Percentiles rank a stretch among this genome's conserved stretches.
Evolutionary conservation across 2,888 invertebrate species (phyloP).

Genomic region (Folsomia manolachei): DNA sequence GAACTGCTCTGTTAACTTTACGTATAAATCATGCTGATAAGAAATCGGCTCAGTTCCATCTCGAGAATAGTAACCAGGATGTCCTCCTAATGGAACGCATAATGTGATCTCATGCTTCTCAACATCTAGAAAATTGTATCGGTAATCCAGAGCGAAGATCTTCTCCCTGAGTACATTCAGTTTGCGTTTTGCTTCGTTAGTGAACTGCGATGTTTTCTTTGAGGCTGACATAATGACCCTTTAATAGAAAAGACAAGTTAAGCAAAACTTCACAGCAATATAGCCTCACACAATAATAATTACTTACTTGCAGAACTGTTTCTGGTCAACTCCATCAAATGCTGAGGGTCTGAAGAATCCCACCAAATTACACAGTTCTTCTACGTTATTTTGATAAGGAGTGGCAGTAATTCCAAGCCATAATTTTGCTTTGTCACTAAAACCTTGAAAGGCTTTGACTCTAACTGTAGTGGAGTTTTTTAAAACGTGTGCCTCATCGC

Average conservation of each 20-base stretch:
- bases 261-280: too few relatives aligned
- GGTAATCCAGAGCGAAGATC: neutral
- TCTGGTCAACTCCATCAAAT: too few relatives aligned
- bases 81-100: neutral
- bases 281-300: too few relatives aligned
- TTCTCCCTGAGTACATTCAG: neutral
- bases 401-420: neutral
- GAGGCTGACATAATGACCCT: too few relatives aligned
- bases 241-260: too few relatives aligned
- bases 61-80: neutral
- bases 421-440: neutral
- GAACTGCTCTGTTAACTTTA: too few relatives aligned
- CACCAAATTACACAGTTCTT: neutral
- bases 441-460: neutral
- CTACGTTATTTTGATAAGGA: slow-evolving; percentile 8
- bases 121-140: neutral
- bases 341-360: slow-evolving; percentile 2
- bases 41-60: too few relatives aligned
- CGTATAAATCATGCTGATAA: too few relatives aligned
- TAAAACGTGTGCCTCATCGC: slow-evolving; percentile 9
- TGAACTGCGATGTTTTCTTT: neutral
- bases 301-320: too few relatives aligned
- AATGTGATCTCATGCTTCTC: slow-evolving; percentile 2
- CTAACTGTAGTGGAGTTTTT: neutral
- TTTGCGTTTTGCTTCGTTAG: neutral